Conservation (phyloP, 2,888 invertebrate species). For the Sarcophaga caerulescens region DNA sequence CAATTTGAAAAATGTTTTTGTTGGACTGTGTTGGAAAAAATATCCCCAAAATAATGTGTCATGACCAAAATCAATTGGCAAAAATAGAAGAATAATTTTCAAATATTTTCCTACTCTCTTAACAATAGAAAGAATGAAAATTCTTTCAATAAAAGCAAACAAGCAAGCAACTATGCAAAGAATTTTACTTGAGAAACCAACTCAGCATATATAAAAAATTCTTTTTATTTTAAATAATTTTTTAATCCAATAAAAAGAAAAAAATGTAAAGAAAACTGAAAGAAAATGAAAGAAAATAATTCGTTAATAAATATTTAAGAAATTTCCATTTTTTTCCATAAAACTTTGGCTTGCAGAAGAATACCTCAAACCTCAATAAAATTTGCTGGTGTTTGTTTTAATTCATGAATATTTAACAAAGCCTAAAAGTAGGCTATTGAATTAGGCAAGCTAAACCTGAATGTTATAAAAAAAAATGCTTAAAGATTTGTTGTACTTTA, state of each 20-base stretch:
- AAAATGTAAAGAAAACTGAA: not conserved
- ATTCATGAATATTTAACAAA: conserved; percentile 56
- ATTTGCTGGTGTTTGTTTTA: conserved; percentile 32
- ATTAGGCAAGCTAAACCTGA: not conserved
- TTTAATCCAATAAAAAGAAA: not conserved
- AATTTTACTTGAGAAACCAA: conserved; percentile 21
- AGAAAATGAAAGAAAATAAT: too few species aligned
- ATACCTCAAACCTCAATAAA: conserved; percentile 2
- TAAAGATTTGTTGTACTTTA: not conserved
- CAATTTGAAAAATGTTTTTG: conserved; percentile 35
- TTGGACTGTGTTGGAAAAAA: conserved; percentile 8
- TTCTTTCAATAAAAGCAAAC: not conserved
- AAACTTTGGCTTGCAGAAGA: not conserved
- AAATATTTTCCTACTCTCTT: not conserved
- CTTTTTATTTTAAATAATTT: not conserved
- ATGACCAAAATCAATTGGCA: conserved; percentile 51
- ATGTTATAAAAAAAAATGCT: conserved; percentile 28
- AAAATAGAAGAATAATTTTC: conserved; percentile 1
- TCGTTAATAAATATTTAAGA: too few species aligned
- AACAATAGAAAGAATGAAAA: conserved; percentile 1
- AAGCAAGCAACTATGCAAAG: not conserved
- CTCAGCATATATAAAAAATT: conserved; percentile 4
- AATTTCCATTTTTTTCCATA: too few species aligned
- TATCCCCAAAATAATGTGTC: conserved; percentile 21
- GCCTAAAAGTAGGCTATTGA: conserved; percentile 48